Evolutionary conservation across 2,888 invertebrate species (phyloP).

Genomic region (Xestia c-nigrum): DNA sequence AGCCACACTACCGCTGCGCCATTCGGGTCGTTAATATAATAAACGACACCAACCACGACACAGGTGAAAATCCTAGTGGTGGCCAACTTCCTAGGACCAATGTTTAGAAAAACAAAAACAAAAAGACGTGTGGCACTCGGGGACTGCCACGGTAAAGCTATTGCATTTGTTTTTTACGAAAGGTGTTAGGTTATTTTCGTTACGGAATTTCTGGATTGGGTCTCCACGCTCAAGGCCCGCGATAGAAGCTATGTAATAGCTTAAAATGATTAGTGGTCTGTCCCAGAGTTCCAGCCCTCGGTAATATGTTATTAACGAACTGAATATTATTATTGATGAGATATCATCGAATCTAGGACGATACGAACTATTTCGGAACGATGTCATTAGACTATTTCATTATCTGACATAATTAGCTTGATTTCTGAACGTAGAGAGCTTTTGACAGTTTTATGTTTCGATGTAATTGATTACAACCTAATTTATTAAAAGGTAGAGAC

Average conservation of each 20-base stretch:
- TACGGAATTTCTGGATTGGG: no score
- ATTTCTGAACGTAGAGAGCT: background rate
- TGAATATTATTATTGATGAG: slow-evolving; percentile 42
- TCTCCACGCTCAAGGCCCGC: no score
- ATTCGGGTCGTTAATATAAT: no score
- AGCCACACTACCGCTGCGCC: no score
- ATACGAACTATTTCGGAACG: slow-evolving; percentile 27
- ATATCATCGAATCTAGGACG: slow-evolving; percentile 32
- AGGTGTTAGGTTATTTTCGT: no score
- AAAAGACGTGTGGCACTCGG: no score
- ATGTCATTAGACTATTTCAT: slow-evolving; percentile 6
- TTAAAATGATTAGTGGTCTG: background rate
- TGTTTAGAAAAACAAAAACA: background rate
- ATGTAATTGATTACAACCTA: background rate
- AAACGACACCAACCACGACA: background rate
- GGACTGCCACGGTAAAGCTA: no score
- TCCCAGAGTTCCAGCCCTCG: slow-evolving; percentile 13
- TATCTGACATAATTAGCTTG: background rate
- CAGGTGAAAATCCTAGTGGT: background rate
- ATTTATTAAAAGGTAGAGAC: background rate
- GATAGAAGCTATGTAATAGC: no score
- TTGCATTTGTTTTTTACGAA: no score
- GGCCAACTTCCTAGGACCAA: no score
- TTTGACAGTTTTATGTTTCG: background rate
- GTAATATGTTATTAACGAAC: slow-evolving; percentile 28